Base-by-base conservation (phyloP, 2,113 vertebrate species). In the Scomber japonicus region DNA sequence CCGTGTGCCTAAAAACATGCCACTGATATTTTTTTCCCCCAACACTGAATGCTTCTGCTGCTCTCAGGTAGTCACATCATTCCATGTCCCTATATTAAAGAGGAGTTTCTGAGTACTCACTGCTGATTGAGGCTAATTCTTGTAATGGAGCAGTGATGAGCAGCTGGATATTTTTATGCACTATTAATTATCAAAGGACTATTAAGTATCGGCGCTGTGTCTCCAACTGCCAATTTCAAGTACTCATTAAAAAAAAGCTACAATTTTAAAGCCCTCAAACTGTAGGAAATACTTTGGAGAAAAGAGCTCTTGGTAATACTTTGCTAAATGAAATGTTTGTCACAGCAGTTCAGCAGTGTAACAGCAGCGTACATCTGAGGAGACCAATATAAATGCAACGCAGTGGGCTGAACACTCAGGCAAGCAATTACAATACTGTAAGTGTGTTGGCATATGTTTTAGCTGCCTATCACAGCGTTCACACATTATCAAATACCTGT, bases 101-200 rank as follows among this genome's bases (percentile, higher is more conserved):
- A 69, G 24, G 72, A 80, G 63, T 14, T 77, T 60, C 71, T 49
- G 50, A 63, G 56, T n/a, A 51, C 59, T 82, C 59, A 48, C 48
- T 21, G 2, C 68, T 80, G 77, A 88, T 75, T 84, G 65, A 75
- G 66, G 70, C 46, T 44, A 78, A 81, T 81, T 86, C 64, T 69
- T 64, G 15, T 76, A 68, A 74, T 35, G n/a, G 31, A 72, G 65
- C 56, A 16, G 60, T 78, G 80, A 83, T 78, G 74, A 90, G 85
- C 78, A 82, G 77, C 75, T 76, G 83, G 87, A 81, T 86, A 65
- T 82, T 86, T 86, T 69, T 80, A 71, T 63, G 50, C 61, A 49
- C 80, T 80, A 85, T 80, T 87, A 84, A 82, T 87, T 82, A 88
- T 35, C n/a, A 3, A 61, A 76, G 16, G 40, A 46, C 60, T 75